Percentiles rank a stretch among this genome's conserved stretches.
These are phyloP conservation scores for Harpegnathos saltator DNA, from an alignment of 1,140 invertebrate genomes.

Conservation along the genomic window DNA sequence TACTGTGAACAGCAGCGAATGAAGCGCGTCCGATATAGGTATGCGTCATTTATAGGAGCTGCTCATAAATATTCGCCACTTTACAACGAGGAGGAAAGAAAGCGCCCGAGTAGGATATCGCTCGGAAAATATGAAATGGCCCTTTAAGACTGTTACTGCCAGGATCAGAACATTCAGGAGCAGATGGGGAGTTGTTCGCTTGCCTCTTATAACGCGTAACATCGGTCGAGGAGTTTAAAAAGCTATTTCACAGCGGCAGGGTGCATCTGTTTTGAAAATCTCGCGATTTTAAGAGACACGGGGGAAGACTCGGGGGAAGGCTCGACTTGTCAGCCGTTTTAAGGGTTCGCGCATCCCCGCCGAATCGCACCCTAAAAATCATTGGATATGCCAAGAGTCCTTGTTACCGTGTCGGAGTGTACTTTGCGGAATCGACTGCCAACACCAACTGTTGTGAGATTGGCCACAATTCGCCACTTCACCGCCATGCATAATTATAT, in stretches of 20 bases:
- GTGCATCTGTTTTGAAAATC: slow-evolving; percentile 82
- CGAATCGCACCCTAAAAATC: slow-evolving; percentile 61
- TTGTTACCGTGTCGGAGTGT: slow-evolving; percentile 28
- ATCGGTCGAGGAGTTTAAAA: slow-evolving; percentile 80
- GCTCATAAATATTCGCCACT: slow-evolving; percentile 76
- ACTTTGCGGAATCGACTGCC: slow-evolving; percentile 42
- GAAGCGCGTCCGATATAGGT: slow-evolving; percentile 13
- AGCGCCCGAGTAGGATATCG: slow-evolving; percentile 70
- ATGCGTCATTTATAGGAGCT: slow-evolving; percentile 57
- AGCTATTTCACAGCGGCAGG: slow-evolving; percentile 78
- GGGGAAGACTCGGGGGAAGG: slow-evolving; percentile 26
- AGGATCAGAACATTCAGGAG: slow-evolving; percentile 72
- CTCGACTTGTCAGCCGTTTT: slow-evolving; percentile 74
- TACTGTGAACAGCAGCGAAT: slow-evolving; percentile 1
- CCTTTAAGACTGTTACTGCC: slow-evolving; percentile 79
- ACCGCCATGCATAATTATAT: slow-evolving; percentile 21
- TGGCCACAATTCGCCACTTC: neutral
- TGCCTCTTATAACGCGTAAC: slow-evolving; percentile 65
- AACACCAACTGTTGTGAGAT: slow-evolving; percentile 31
- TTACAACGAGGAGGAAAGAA: slow-evolving; percentile 40
- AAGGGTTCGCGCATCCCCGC: slow-evolving; percentile 61
- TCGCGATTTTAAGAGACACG: slow-evolving; percentile 75
- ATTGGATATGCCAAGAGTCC: slow-evolving; percentile 49
- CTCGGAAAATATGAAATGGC: slow-evolving; percentile 77
- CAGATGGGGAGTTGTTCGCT: slow-evolving; percentile 67